phyloP scores from a whole-genome alignment of 2,888 invertebrate genomes.

The Andrena marginata region DNA sequence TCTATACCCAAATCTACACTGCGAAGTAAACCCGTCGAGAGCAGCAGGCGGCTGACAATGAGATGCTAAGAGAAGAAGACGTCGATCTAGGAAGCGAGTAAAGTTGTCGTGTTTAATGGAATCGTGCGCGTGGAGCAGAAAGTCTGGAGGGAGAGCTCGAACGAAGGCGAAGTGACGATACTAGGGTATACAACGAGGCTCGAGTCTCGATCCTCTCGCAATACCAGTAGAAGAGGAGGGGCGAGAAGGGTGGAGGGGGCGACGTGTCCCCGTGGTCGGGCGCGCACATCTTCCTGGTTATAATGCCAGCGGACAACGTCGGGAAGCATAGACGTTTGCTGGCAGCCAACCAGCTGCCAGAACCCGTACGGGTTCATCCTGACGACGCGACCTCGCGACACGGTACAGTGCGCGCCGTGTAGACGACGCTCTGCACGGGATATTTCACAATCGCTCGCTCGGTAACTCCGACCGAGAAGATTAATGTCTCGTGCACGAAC shows the following conservation, averaged over 20 bases:
- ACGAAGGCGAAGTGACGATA: slow-evolving; percentile 19
- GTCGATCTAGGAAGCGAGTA: too few species aligned
- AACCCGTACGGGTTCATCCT: slow-evolving; percentile 80
- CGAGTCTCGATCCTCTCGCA: slow-evolving; percentile 43
- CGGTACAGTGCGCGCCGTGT: slow-evolving; percentile 35
- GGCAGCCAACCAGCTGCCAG: slow-evolving; percentile 80
- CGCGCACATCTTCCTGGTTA: slow-evolving; percentile 79
- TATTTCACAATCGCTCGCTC: slow-evolving; percentile 36
- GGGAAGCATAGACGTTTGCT: slow-evolving; percentile 75
- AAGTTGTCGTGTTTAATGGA: background rate
- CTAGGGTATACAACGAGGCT: slow-evolving; percentile 12
- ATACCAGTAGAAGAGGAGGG: slow-evolving; percentile 14
- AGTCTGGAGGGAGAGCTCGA: background rate
- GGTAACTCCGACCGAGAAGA: slow-evolving; percentile 22
- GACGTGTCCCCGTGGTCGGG: slow-evolving; percentile 42
- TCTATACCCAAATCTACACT: too few species aligned
- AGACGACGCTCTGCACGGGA: slow-evolving; percentile 17
- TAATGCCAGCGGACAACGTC: slow-evolving; percentile 81
- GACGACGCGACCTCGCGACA: slow-evolving; percentile 43
- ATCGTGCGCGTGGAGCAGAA: background rate
- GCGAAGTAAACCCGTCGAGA: too few species aligned
- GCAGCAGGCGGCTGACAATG: background rate
- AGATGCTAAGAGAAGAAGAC: background rate
- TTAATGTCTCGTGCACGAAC: slow-evolving; percentile 29
- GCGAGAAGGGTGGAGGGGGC: slow-evolving; percentile 45